Conservation (phyloP, 2,797 vertebrate species). For the Danionella dracula region DNA sequence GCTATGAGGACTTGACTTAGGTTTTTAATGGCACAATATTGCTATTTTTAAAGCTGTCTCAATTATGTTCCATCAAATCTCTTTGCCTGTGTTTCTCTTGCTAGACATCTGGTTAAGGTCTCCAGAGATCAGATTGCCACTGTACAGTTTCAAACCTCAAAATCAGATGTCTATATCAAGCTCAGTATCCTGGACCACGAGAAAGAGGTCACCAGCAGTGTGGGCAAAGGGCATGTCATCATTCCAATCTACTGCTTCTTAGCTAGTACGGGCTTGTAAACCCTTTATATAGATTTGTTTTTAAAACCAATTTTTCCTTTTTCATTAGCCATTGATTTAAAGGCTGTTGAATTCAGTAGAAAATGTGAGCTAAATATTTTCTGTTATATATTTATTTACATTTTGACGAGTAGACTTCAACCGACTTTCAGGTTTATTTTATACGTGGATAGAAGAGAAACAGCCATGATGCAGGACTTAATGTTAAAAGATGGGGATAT, state of each 20-base stretch:
- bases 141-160: conserved; percentile 79
- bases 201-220: conserved; percentile 58
- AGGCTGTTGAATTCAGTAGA: no score
- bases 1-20: not conserved
- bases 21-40: not conserved
- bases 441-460: no score
- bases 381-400: no score
- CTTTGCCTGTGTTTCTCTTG: not conserved
- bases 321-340: no score
- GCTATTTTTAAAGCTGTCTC: not conserved
- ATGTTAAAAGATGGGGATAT: no score
- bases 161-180: conserved; percentile 71
- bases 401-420: no score
- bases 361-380: no score
- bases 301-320: no score
- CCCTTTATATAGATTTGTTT: no score
- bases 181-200: conserved; percentile 81
- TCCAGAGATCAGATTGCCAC: conserved; percentile 72
- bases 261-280: conserved; percentile 52
- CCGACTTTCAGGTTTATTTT: no score
- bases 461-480: no score
- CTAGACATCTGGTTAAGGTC: conserved; percentile 62
- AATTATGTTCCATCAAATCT: not conserved
- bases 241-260: conserved; percentile 80
- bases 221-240: conserved; percentile 75